Evolutionary conservation across 2,113 vertebrate genomes (phyloP).

Genomic region (Numida meleagris): DNA sequence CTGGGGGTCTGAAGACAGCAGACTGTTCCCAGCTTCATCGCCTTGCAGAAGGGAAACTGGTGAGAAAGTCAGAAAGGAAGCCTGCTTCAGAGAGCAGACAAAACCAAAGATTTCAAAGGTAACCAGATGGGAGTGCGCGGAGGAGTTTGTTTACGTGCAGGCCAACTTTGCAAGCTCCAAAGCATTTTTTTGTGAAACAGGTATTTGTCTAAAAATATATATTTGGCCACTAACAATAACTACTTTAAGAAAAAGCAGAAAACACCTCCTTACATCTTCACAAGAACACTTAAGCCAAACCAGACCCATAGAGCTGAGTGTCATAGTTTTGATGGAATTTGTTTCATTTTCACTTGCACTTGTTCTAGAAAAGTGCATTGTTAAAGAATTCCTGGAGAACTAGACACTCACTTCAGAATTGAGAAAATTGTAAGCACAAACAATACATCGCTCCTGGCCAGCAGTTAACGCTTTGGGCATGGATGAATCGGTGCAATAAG

Average conservation of each 20-base stretch:
- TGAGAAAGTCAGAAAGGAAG: background rate
- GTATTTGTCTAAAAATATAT: constrained; percentile 23
- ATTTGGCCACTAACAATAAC: background rate
- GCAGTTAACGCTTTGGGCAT: background rate
- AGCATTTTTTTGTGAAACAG: background rate
- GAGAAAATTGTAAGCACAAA: background rate
- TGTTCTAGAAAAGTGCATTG: background rate
- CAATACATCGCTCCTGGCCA: background rate
- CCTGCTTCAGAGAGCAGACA: background rate
- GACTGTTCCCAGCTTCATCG: background rate
- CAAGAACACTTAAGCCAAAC: background rate
- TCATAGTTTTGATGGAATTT: background rate
- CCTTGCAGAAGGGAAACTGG: background rate
- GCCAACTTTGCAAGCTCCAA: constrained; percentile 15
- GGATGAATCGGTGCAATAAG: fast-evolving
- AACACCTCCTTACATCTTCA: background rate
- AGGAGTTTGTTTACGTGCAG: constrained; percentile 26
- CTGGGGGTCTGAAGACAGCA: background rate
- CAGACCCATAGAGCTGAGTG: background rate
- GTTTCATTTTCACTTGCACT: background rate
- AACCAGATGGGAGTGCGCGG: constrained; percentile 11
- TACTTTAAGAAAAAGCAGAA: background rate
- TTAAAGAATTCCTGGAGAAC: background rate
- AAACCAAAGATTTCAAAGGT: background rate
- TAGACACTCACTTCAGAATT: background rate